phyloP scores from a whole-genome alignment of 2,113 vertebrate genomes.

The Oryzias melastigma region DNA sequence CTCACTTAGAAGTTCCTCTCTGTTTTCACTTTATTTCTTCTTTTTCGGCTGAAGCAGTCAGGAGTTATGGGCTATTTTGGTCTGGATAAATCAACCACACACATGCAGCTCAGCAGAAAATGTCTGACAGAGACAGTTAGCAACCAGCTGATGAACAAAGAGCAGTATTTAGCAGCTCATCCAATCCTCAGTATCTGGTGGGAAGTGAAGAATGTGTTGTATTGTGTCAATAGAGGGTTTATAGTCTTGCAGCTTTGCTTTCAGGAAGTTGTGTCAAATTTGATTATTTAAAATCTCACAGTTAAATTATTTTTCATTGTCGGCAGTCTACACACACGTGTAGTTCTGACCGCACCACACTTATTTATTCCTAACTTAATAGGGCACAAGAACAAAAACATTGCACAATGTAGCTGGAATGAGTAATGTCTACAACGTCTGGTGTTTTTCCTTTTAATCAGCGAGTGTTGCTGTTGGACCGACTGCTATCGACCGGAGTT shows the following conservation, averaged over 20 bases:
- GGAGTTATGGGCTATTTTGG: background rate
- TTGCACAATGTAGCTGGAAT: background rate
- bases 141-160: slow-evolving; percentile 13
- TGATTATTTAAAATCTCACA: too few relatives aligned
- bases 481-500: background rate
- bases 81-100: slow-evolving; percentile 1
- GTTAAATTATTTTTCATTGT: too few relatives aligned
- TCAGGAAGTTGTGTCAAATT: too few relatives aligned
- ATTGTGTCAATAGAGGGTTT: background rate
- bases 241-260: background rate
- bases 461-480: background rate
- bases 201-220: background rate
- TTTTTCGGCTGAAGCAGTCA: slow-evolving; percentile 1
- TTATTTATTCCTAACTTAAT: background rate
- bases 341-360: too few relatives aligned
- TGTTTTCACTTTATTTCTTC: background rate
- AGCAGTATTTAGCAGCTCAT: slow-evolving; percentile 4
- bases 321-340: too few relatives aligned
- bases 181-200: background rate
- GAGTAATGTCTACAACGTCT: background rate
- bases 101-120: background rate
- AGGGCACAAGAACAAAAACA: background rate
- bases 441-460: background rate
- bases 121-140: slow-evolving; percentile 6
- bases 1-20: background rate